A percentile compares a stretch with the other conserved stretches of the same genome.
These are phyloP conservation scores for Stenotaenia linearis DNA, from an alignment of 2,888 invertebrate species.

Conservation along the genomic window DNA sequence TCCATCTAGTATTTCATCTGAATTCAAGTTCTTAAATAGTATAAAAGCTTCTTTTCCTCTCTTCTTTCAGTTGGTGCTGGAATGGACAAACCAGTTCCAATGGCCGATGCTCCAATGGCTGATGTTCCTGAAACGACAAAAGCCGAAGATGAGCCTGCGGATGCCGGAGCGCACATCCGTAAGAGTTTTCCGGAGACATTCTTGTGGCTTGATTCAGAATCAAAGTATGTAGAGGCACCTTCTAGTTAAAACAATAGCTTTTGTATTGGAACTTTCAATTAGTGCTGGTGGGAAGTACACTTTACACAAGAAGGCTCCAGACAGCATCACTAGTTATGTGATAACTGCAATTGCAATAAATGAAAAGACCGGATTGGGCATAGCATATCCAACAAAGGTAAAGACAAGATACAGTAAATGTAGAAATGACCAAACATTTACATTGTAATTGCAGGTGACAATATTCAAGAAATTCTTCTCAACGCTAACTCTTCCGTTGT, in stretches of 20 bases:
- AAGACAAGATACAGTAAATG: not conserved
- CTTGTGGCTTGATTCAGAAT: constrained; percentile 53
- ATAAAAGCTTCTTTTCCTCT: too few relatives aligned
- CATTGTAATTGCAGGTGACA: not conserved
- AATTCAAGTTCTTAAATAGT: too few relatives aligned
- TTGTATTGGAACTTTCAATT: not conserved
- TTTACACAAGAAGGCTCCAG: constrained; percentile 48
- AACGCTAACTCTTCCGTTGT: constrained; percentile 51
- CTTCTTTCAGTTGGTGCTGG: too few relatives aligned
- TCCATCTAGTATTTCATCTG: too few relatives aligned
- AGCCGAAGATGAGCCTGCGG: too few relatives aligned
- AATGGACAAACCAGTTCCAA: too few relatives aligned
- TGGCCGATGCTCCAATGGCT: too few relatives aligned
- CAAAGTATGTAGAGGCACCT: constrained; percentile 39
- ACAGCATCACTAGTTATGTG: constrained; percentile 54
- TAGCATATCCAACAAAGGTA: constrained; percentile 47
- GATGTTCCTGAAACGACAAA: too few relatives aligned
- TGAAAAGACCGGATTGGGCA: constrained; percentile 48
- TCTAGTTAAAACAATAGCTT: not conserved
- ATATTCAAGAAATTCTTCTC: constrained; percentile 26
- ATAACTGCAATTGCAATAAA: constrained; percentile 52
- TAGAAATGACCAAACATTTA: not conserved
- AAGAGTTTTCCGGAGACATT: constrained; percentile 61
- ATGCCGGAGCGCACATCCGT: not conserved
- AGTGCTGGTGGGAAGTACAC: constrained; percentile 38